phyloP scores from a whole-genome alignment of 1,140 invertebrate species.

The Caligus rogercresseyi region DNA sequence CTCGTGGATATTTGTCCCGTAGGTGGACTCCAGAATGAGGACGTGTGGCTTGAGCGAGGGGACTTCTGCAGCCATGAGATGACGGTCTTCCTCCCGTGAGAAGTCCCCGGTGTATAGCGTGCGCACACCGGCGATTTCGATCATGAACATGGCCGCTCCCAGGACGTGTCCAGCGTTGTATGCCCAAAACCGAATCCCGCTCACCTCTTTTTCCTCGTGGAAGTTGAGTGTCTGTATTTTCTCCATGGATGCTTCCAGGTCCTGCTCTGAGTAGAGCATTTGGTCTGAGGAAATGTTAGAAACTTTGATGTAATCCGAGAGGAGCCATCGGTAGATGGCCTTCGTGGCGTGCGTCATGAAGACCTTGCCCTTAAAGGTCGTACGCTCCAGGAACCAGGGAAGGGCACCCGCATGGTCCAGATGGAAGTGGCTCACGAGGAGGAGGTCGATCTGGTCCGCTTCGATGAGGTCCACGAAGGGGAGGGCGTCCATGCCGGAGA shows the following conservation, averaged over 20 bases:
- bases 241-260: conserved; percentile 92
- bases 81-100: conserved; percentile 91
- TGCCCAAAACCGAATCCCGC: conserved; percentile 92
- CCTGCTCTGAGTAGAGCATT: conserved; percentile 92
- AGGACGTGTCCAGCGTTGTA: conserved; percentile 98
- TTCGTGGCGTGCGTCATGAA: conserved; percentile 99
- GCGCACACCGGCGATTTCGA: conserved; percentile 85
- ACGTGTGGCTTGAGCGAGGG: conserved; percentile 89
- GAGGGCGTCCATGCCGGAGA: conserved; percentile 88
- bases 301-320: conserved; percentile 99
- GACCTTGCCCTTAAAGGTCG: conserved; percentile 89
- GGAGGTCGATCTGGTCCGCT: conserved; percentile 73
- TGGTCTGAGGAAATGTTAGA: conserved; percentile 92
- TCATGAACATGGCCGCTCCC: conserved; percentile 99
- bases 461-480: conserved; percentile 96
- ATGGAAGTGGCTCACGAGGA: conserved; percentile 96
- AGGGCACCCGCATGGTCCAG: conserved; percentile 94
- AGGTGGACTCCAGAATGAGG: conserved; percentile 80
- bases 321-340: conserved; percentile 94
- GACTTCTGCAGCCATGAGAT: conserved; percentile 98
- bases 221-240: conserved; percentile 98
- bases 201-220: conserved; percentile 92
- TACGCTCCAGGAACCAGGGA: conserved; percentile 95
- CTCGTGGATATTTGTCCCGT: conserved; percentile 98
- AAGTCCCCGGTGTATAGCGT: conserved; percentile 97